Percentiles rank a stretch among this genome's conserved stretches.
Evolutionary conservation across 2,888 invertebrate genomes (phyloP).

Genomic region (Dryomyza anilis): DNA sequence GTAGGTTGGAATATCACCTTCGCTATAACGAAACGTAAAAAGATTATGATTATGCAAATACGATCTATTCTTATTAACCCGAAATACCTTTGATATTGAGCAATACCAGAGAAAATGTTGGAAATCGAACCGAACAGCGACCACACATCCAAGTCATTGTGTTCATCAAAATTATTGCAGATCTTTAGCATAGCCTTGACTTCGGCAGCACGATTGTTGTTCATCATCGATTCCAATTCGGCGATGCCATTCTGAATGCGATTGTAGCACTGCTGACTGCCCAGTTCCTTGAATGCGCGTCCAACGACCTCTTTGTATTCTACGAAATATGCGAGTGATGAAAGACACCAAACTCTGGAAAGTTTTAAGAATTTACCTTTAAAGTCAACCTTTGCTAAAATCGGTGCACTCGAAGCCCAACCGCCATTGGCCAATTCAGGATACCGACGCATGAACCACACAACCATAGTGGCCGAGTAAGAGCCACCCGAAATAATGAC

Average conservation of each 20-base stretch:
- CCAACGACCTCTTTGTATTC: constrained; percentile 59
- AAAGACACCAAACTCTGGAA: not conserved
- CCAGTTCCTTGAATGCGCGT: constrained; percentile 46
- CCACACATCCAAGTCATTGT: constrained; percentile 53
- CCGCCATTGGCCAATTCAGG: constrained; percentile 67
- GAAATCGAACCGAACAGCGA: constrained; percentile 52
- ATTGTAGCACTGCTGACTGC: constrained; percentile 53
- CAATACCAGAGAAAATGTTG: constrained; percentile 49
- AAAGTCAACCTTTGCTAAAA: constrained; percentile 68
- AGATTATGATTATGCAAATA: not conserved
- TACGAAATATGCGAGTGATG: not conserved
- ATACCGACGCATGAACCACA: constrained; percentile 70
- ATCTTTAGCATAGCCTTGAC: constrained; percentile 51
- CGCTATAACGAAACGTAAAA: constrained; percentile 33
- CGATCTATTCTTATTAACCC: too few species aligned
- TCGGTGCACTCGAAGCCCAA: constrained; percentile 70
- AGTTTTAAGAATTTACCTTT: constrained; percentile 40
- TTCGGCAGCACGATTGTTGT: constrained; percentile 44
- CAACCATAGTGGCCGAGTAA: constrained; percentile 71
- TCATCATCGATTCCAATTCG: constrained; percentile 50
- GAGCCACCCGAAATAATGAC: constrained; percentile 68
- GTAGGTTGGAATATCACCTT: constrained; percentile 39
- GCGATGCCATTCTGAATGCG: constrained; percentile 54
- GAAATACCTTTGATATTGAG: constrained; percentile 52
- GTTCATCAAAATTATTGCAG: constrained; percentile 51